These are phyloP conservation scores for Neotoxoptera formosana DNA, from an alignment of 1,140 invertebrate genomes.

Conservation along the genomic window DNA sequence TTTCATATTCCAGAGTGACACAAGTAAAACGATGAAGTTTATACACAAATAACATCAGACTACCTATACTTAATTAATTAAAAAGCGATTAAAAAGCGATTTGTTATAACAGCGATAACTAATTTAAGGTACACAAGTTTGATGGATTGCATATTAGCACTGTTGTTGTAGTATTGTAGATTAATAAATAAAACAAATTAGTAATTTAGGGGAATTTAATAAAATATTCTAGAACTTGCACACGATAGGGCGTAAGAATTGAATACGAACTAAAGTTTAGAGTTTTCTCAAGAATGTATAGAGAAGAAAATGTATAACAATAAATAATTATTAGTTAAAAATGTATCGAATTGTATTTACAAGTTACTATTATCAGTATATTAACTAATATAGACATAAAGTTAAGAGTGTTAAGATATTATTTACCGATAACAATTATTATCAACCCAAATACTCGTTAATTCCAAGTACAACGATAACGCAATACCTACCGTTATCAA, in stretches of 20 bases:
- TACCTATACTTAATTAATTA: background rate
- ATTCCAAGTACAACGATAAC: no score
- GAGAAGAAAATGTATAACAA: background rate
- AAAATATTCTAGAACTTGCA: background rate
- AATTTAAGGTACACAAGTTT: background rate
- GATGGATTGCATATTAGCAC: background rate
- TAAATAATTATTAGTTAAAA: background rate
- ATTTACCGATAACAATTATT: background rate
- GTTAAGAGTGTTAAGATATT: no score
- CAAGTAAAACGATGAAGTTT: background rate
- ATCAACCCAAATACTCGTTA: no score
- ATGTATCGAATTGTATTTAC: background rate
- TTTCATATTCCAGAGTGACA: background rate
- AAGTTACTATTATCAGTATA: no score
- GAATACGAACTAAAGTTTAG: background rate
- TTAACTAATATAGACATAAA: no score
- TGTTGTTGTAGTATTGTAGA: background rate
- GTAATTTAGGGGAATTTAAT: no score
- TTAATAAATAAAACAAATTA: background rate
- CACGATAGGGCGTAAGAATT: background rate
- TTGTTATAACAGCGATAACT: background rate
- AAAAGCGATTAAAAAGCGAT: background rate
- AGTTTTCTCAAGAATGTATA: background rate
- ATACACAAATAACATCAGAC: background rate
- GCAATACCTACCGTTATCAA: background rate